A percentile compares a stretch with the other conserved stretches of the same genome.
phyloP scores from a whole-genome alignment of 2,888 invertebrate genomes.

The Margaritifera margaritifera region DNA sequence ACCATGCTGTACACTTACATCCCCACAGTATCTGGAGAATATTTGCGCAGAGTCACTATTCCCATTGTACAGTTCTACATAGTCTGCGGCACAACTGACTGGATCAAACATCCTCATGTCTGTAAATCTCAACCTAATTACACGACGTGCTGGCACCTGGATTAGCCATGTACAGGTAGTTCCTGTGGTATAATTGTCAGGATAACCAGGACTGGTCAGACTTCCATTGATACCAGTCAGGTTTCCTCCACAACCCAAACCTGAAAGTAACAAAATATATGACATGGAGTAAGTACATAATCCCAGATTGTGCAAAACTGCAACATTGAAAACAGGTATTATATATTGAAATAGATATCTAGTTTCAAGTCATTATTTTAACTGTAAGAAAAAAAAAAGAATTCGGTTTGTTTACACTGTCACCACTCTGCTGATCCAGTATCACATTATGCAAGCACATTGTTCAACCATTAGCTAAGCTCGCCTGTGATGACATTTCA shows the following conservation, averaged over 20 bases:
- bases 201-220: constrained; percentile 88
- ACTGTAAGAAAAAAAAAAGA: background rate
- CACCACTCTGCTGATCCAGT: too few relatives aligned
- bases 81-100: constrained; percentile 48
- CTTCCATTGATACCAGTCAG: constrained; percentile 80
- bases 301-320: background rate
- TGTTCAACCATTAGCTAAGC: too few relatives aligned
- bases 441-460: too few relatives aligned
- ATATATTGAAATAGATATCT: background rate
- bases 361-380: background rate
- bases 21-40: constrained; percentile 50
- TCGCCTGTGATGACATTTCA: too few relatives aligned
- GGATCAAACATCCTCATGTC: constrained; percentile 39
- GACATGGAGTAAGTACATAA: background rate
- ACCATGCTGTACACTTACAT: constrained; percentile 42
- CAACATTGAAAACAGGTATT: too few relatives aligned
- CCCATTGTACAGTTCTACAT: constrained; percentile 51
- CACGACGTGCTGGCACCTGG: constrained; percentile 79
- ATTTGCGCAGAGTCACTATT: constrained; percentile 22
- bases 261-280: constrained; percentile 29
- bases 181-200: constrained; percentile 86
- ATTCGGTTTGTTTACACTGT: too few relatives aligned
- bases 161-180: constrained; percentile 87
- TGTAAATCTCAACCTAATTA: constrained; percentile 84
- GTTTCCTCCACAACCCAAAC: constrained; percentile 78